A percentile compares a stretch with the other conserved stretches of the same genome.
Conservation (phyloP, 2,113 vertebrate genomes). For the Trachemys scripta region DNA sequence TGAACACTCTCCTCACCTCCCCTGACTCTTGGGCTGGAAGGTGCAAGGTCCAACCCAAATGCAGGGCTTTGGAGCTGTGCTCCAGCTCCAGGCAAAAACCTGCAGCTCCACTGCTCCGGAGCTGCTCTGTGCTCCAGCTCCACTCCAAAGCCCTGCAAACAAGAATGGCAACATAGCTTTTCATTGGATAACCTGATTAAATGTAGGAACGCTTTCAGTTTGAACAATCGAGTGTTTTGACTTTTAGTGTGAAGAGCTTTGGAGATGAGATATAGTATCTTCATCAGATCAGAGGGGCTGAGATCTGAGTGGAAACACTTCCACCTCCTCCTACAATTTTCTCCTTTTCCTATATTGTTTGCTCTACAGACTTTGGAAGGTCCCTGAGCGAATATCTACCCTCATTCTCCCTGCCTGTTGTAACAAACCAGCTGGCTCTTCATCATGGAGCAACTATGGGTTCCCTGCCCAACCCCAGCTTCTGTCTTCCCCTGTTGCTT, state of each 20-base stretch:
- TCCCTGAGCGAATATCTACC: not conserved
- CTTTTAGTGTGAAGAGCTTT: not conserved
- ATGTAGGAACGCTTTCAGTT: accelerated
- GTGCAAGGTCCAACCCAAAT: accelerated
- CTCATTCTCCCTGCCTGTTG: not conserved
- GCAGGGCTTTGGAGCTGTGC: too few species aligned
- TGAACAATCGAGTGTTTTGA: not conserved
- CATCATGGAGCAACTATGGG: not conserved
- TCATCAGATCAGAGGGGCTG: not conserved
- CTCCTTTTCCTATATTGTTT: not conserved
- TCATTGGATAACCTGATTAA: accelerated
- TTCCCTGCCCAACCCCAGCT: not conserved
- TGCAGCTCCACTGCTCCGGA: too few species aligned
- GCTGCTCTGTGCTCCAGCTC: too few species aligned
- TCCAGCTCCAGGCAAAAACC: too few species aligned
- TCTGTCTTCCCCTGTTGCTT: not conserved
- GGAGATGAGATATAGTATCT: not conserved
- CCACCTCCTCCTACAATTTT: accelerated
- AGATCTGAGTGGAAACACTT: not conserved
- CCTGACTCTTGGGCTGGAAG: not conserved
- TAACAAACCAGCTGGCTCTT: not conserved
- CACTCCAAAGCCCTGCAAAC: accelerated
- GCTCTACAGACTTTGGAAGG: not conserved
- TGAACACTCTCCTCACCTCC: accelerated
- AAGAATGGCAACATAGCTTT: not conserved